These are phyloP conservation scores for Calliopsis andreniformis DNA, from an alignment of 1,140 invertebrate genomes.

Conservation along the genomic window DNA sequence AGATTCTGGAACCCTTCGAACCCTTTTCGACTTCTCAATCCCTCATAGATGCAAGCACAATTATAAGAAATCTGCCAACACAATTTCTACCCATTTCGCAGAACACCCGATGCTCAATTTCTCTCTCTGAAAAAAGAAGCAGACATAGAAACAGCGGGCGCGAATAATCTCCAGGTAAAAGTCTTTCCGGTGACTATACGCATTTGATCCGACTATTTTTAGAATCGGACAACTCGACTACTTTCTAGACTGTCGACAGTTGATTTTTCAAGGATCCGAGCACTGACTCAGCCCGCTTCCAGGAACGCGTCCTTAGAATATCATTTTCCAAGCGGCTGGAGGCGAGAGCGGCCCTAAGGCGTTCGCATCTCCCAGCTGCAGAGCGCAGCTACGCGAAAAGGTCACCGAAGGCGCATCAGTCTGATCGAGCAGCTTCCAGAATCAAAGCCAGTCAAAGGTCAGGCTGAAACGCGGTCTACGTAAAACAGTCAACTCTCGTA, in stretches of 20 bases:
- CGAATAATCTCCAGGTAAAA: not conserved
- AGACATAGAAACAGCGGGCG: not conserved
- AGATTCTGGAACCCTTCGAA: too few relatives aligned
- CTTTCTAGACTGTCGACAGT: constrained; percentile 11
- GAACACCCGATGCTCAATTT: not conserved
- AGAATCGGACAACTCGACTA: not conserved
- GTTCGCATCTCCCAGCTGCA: not conserved
- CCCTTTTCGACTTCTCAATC: too few relatives aligned
- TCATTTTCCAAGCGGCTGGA: constrained; percentile 11
- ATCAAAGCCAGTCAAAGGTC: constrained; percentile 57
- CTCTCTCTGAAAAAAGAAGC: not conserved
- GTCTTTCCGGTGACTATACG: not conserved
- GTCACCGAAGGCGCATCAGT: constrained; percentile 52
- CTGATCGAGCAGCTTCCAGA: constrained; percentile 28
- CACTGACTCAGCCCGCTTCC: not conserved
- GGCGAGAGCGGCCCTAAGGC: constrained; percentile 30
- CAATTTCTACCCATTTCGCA: too few relatives aligned
- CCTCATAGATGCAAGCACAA: too few relatives aligned
- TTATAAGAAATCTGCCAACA: too few relatives aligned
- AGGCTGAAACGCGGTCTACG: constrained; percentile 11
- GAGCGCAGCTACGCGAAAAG: constrained; percentile 39
- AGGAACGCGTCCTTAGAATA: constrained; percentile 22
- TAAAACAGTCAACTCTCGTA: too few relatives aligned
- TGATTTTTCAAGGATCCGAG: constrained; percentile 1
- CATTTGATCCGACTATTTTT: not conserved